Conservation (phyloP, 2,113 vertebrate genomes). For the Urocolius indicus region DNA sequence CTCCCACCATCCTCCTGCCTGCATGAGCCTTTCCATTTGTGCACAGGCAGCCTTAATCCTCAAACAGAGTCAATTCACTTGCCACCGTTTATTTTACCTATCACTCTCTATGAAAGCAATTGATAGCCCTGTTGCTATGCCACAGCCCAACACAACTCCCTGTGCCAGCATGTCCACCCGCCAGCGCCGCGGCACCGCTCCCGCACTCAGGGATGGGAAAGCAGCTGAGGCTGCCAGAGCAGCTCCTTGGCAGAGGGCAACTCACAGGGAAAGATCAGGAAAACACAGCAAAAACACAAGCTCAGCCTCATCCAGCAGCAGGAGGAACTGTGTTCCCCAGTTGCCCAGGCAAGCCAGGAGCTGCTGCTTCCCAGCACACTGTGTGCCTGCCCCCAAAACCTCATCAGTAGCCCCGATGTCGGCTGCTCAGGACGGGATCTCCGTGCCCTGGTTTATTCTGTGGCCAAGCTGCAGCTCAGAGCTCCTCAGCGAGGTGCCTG, state of each 20-base stretch:
- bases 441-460: neutral
- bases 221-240: neutral
- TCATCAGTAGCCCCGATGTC: fast-evolving
- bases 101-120: neutral
- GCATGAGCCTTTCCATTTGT: fast-evolving
- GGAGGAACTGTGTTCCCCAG: fast-evolving
- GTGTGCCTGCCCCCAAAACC: fast-evolving
- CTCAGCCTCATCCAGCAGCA: neutral
- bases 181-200: neutral
- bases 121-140: neutral
- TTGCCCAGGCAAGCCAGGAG: fast-evolving
- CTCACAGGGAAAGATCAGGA: neutral
- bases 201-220: neutral
- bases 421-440: neutral
- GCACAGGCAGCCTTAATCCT: neutral
- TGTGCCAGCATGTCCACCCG: fast-evolving
- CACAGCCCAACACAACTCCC: neutral
- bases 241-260: neutral
- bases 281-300: neutral
- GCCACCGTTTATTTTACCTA: neutral
- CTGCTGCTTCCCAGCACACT: neutral
- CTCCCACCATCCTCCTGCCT: neutral
- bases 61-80: neutral
- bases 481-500: neutral
- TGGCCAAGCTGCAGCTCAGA: neutral